Evolutionary conservation across 1,140 invertebrate species (phyloP).

Genomic region (Diachasmimorpha longicaudata): DNA sequence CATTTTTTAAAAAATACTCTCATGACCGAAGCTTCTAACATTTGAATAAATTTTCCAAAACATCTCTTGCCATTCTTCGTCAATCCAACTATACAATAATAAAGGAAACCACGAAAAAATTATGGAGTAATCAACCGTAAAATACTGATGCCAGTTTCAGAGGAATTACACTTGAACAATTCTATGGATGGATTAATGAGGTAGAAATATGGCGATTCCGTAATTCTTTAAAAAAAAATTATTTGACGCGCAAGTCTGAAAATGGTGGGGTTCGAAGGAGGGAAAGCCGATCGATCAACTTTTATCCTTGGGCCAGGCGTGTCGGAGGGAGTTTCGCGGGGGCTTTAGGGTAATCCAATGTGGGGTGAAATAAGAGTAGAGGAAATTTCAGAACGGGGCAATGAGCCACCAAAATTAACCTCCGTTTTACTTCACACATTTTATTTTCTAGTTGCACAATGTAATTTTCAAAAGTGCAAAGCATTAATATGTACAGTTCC

Average conservation of each 20-base stretch:
- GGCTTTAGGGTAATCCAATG: slow-evolving; percentile 11
- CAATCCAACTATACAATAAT: no score
- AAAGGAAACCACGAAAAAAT: no score
- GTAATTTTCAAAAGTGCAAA: not conserved
- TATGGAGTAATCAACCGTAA: no score
- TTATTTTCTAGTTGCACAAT: not conserved
- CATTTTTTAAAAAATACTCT: no score
- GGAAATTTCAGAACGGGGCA: not conserved
- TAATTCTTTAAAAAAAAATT: not conserved
- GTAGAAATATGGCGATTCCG: not conserved
- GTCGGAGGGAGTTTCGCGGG: not conserved
- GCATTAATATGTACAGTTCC: not conserved
- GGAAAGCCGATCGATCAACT: slow-evolving; percentile 33
- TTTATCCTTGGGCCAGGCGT: slow-evolving; percentile 26
- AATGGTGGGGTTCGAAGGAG: slow-evolving; percentile 16
- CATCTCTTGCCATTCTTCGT: no score
- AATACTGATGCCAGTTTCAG: not conserved
- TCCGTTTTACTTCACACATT: not conserved
- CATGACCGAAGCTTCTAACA: no score
- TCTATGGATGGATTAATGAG: not conserved
- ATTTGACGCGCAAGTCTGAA: slow-evolving; percentile 26
- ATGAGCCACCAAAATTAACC: slow-evolving; percentile 8
- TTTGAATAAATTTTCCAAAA: no score
- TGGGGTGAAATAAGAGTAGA: not conserved
- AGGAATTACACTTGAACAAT: not conserved